Base-by-base conservation (phyloP, 2,113 vertebrate species). In the Cyrtonyx montezumae region DNA sequence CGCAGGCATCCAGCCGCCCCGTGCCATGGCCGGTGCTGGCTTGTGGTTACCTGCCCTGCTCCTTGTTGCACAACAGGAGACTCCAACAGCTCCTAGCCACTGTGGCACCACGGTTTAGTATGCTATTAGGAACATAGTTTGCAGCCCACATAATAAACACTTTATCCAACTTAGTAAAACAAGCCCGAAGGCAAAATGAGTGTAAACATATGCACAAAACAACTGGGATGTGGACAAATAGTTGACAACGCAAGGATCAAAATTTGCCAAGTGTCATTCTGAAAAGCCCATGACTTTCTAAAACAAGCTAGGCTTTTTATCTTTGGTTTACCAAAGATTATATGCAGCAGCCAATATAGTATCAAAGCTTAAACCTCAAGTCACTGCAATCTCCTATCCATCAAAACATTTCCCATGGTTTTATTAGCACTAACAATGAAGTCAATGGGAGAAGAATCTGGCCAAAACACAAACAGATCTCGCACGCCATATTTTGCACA, bases 21-120 rank as follows among this genome's bases (percentile, higher is more conserved):
- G 8, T 13, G 22, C 65, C 75, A 79, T 48, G 55, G 96, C 95
- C 95, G 96, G 79, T 36, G 20, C 87, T 79, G 93, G 42, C 92
- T 95, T 97, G 97, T 97, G 97, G 96, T 95, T 80, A 96, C 96
- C 94, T 97, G 95, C 93, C 93, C 70, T 62, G 5, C 77, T 90
- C 87, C 68, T 43, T 49, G 70, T 91, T 76, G 94, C 89, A 85
- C 95, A 96, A 88, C 74, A 70, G 91, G 87, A 93, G 83, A 84
- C 46, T 81, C 43, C 30, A 88, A 74, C 46, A 55, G 45, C 95
- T 94, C 94, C 91, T 96, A 91, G 96, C 37, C 96, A 87, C 49
- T 83, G 96, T 97, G 96, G 96, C 96, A 95, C 91, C 94, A 67
- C 2, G 91, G 95, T 70, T 95, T 92, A 83, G 94, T 14, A 56